phyloP scores from a whole-genome alignment of 2,113 vertebrate genomes.

The Epinephelus fuscoguttatus region DNA sequence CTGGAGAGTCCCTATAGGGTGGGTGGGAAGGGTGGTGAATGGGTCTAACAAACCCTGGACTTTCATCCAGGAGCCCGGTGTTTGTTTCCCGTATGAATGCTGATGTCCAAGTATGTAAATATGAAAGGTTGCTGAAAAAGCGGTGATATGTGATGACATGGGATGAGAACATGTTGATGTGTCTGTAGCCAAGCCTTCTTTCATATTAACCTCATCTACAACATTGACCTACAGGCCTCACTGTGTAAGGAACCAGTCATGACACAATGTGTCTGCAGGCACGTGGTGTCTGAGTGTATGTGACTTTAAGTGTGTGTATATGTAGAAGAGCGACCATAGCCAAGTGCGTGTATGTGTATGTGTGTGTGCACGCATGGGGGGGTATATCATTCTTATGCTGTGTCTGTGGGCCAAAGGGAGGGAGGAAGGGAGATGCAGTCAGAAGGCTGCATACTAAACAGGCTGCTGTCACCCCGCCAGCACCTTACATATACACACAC shows the following conservation, averaged over 20 bases:
- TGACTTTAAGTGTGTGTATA: constrained; percentile 31
- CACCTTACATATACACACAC: constrained; percentile 41
- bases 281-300: constrained; percentile 27
- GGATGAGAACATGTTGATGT: too few species aligned
- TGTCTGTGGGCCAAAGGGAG: constrained; percentile 73
- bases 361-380: background rate
- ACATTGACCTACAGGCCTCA: constrained; percentile 43
- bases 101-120: too few species aligned
- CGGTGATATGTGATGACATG: too few species aligned
- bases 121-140: too few species aligned
- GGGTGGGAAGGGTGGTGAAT: too few species aligned
- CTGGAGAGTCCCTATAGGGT: too few species aligned
- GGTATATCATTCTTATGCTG: constrained; percentile 67
- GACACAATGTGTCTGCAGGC: constrained; percentile 53
- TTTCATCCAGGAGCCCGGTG: too few species aligned
- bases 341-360: constrained; percentile 6
- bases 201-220: constrained; percentile 48
- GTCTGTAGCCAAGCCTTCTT: constrained; percentile 11
- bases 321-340: constrained; percentile 31
- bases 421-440: constrained; percentile 73
- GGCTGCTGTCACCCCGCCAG: constrained; percentile 79
- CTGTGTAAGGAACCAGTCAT: constrained; percentile 34
- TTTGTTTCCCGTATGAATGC: too few species aligned
- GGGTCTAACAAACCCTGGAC: too few species aligned
- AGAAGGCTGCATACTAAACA: constrained; percentile 81